These are phyloP conservation scores for Drepanosiphum platanoidis DNA, from an alignment of 2,888 invertebrate genomes.

Conservation along the genomic window DNA sequence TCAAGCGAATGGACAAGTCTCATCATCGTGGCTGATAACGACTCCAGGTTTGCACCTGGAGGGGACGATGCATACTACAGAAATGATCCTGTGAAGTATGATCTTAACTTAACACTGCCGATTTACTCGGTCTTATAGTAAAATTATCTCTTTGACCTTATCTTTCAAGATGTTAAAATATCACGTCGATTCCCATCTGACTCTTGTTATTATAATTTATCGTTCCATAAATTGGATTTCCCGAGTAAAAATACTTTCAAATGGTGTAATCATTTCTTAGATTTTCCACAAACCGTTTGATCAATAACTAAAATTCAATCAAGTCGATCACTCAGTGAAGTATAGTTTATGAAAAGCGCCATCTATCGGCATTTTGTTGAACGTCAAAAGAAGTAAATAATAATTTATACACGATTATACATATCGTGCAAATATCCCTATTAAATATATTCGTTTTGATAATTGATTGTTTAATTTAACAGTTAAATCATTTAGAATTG, in stretches of 20 bases:
- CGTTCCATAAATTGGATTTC: background rate
- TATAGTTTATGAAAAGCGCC: background rate
- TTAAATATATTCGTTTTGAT: no score
- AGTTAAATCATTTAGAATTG: no score
- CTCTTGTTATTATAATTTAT: background rate
- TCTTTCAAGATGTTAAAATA: background rate
- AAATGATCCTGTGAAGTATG: constrained; percentile 62
- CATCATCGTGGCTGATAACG: constrained; percentile 56
- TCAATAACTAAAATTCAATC: no score
- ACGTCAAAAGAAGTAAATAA: background rate
- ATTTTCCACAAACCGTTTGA: background rate
- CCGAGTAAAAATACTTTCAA: background rate
- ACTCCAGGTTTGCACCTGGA: constrained; percentile 62
- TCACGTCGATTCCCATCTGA: background rate
- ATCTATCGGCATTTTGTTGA: background rate
- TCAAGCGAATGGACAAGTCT: constrained; percentile 36
- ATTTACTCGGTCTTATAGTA: background rate
- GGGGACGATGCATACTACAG: constrained; percentile 61
- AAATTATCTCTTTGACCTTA: background rate
- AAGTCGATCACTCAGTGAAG: background rate
- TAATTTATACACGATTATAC: background rate
- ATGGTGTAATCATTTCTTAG: background rate
- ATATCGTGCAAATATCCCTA: no score
- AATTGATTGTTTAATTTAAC: no score
- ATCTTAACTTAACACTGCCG: constrained; percentile 7